phyloP scores from a whole-genome alignment of 2,797 vertebrate species.

The Pristis pectinata region DNA sequence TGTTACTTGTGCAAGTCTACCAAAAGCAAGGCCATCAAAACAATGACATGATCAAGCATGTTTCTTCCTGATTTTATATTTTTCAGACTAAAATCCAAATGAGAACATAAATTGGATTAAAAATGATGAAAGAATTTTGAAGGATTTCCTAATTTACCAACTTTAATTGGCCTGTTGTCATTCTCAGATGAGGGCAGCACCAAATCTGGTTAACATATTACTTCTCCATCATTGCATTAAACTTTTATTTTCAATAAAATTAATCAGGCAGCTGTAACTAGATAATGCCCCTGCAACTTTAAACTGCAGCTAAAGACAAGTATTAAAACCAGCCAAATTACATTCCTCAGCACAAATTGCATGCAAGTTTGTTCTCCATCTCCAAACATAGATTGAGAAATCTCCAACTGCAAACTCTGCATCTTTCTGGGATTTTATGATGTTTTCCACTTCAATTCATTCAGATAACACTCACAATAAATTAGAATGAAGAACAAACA shows the following conservation, averaged over 20 bases:
- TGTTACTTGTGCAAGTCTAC: no score
- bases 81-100: not conserved
- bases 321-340: not conserved
- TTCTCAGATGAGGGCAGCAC: not conserved
- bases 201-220: not conserved
- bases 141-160: not conserved
- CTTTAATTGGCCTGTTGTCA: not conserved
- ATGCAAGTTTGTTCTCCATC: not conserved
- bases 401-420: not conserved
- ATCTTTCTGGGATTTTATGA: not conserved
- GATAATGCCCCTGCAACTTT: not conserved
- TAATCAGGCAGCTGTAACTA: not conserved
- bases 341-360: not conserved
- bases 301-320: not conserved
- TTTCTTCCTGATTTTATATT: not conserved
- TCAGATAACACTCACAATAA: slow-evolving; percentile 29
- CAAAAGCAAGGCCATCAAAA: not conserved
- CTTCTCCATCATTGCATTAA: not conserved
- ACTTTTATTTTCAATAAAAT: not conserved
- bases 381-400: not conserved
- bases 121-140: not conserved
- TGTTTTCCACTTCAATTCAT: slow-evolving; percentile 36
- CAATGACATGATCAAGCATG: not conserved
- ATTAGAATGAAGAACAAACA: slow-evolving; percentile 41
- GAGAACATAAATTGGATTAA: not conserved